A percentile compares a stretch with the other conserved stretches of the same genome.
Conservation (phyloP, 2,113 vertebrate species). For the Hepsetus odoe region DNA sequence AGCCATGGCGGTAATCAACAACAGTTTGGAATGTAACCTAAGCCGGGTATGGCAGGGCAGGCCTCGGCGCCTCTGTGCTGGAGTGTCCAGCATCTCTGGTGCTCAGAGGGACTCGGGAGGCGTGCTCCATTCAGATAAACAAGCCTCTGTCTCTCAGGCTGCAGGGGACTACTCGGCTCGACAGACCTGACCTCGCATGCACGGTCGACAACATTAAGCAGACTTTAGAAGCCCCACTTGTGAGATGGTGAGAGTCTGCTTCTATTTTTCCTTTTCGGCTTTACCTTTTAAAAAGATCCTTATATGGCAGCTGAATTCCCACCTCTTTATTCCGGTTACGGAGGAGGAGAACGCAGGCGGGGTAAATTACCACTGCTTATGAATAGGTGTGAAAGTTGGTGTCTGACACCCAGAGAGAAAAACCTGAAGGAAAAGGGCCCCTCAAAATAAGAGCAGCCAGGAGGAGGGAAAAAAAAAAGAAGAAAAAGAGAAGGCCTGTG, state of each 20-base stretch:
- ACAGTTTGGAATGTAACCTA: slow-evolving; percentile 79
- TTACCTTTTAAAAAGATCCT: not conserved
- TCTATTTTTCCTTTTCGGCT: not conserved
- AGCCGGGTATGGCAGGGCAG: slow-evolving; percentile 65
- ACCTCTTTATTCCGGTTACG: not conserved
- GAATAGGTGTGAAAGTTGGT: slow-evolving; percentile 73
- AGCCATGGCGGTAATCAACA: slow-evolving; percentile 77
- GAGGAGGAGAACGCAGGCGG: not conserved
- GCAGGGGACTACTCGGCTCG: not conserved
- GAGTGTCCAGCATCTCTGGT: slow-evolving; percentile 62
- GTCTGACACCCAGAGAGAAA: slow-evolving; percentile 56
- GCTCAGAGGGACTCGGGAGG: slow-evolving; percentile 15
- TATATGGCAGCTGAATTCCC: not conserved
- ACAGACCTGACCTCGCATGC: not conserved
- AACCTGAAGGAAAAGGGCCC: slow-evolving; percentile 40
- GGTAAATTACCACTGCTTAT: slow-evolving; percentile 56
- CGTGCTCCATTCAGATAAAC: slow-evolving; percentile 42
- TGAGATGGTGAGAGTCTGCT: not conserved
- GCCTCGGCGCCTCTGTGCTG: slow-evolving; percentile 66
- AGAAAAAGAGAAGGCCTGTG: slow-evolving; percentile 65
- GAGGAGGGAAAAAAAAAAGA: too few relatives aligned
- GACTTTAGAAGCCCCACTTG: slow-evolving; percentile 10
- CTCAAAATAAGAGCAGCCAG: slow-evolving; percentile 72
- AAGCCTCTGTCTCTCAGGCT: slow-evolving; percentile 19
- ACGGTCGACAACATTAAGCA: slow-evolving; percentile 2